Conservation (phyloP, 2,888 invertebrate genomes). For the Lasioglossum lativentre region DNA sequence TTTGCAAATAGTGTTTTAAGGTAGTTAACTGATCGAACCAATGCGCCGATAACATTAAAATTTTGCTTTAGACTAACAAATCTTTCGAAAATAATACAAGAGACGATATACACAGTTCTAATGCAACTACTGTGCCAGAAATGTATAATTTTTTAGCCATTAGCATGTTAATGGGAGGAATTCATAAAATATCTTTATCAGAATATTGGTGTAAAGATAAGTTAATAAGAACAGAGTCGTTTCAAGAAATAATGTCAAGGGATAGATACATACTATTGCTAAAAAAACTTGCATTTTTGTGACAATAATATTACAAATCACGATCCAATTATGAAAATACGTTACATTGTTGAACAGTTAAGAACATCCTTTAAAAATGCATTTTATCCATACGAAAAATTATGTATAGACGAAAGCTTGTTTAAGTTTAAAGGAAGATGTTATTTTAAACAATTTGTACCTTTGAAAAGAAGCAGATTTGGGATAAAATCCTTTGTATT, state of each 20-base stretch:
- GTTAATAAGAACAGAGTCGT: too few species aligned
- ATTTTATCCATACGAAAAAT: constrained; percentile 37
- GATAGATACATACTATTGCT: too few species aligned
- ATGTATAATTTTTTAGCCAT: too few species aligned
- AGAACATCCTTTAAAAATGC: not conserved
- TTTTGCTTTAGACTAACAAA: too few species aligned
- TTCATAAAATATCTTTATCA: constrained; percentile 56
- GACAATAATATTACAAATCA: too few species aligned
- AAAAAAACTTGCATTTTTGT: too few species aligned
- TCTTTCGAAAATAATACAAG: too few species aligned
- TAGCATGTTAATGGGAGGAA: constrained; percentile 49
- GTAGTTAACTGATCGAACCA: too few species aligned
- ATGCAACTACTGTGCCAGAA: too few species aligned
- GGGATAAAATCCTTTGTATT: constrained; percentile 28
- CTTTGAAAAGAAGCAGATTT: constrained; percentile 3
- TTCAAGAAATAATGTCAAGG: too few species aligned
- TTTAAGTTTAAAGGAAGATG: constrained; percentile 1
- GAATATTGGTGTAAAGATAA: constrained; percentile 29
- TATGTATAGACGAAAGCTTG: constrained; percentile 1
- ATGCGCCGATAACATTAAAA: too few species aligned
- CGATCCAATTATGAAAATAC: constrained; percentile 21
- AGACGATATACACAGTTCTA: constrained; percentile 12
- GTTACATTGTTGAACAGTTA: constrained; percentile 21
- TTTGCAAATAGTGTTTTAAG: too few species aligned
- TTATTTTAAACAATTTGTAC: constrained; percentile 22